Percentiles rank a stretch among this genome's conserved stretches.
Evolutionary conservation across 2,797 vertebrate species (phyloP).

Genomic region (Potorous gilbertii): DNA sequence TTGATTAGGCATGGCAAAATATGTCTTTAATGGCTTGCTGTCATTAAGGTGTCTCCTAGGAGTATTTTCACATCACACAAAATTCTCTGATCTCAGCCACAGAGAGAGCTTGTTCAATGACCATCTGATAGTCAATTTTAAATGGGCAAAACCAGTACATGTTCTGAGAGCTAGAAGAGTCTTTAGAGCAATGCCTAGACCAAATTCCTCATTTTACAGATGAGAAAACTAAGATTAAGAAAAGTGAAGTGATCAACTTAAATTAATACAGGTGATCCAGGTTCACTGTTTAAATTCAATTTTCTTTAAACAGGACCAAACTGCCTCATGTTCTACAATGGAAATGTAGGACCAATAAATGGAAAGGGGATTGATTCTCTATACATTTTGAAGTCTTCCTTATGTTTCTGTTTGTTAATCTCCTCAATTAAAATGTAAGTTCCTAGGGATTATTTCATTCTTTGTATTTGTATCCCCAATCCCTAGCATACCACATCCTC

Average conservation of each 20-base stretch:
- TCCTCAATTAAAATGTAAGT: neutral
- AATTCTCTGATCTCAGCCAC: neutral
- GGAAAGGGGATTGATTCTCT: neutral
- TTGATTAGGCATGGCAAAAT: neutral
- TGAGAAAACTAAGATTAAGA: neutral
- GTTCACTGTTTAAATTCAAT: neutral
- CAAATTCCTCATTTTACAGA: neutral
- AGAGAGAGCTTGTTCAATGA: neutral
- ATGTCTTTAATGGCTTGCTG: neutral
- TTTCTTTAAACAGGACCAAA: neutral
- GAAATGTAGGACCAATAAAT: neutral
- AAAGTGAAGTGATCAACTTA: neutral
- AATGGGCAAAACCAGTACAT: neutral
- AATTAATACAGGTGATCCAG: neutral
- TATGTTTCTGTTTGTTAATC: neutral
- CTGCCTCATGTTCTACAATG: neutral
- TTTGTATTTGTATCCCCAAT: neutral
- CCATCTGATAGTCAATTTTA: neutral
- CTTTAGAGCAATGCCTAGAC: neutral
- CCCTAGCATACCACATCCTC: neutral
- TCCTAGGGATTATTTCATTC: neutral
- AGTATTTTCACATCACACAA: neutral
- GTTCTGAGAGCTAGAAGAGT: neutral
- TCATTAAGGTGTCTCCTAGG: neutral
- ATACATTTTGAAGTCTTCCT: neutral